Conservation (phyloP, 1,140 invertebrate species). For the Leptestheria dahalacensis region DNA sequence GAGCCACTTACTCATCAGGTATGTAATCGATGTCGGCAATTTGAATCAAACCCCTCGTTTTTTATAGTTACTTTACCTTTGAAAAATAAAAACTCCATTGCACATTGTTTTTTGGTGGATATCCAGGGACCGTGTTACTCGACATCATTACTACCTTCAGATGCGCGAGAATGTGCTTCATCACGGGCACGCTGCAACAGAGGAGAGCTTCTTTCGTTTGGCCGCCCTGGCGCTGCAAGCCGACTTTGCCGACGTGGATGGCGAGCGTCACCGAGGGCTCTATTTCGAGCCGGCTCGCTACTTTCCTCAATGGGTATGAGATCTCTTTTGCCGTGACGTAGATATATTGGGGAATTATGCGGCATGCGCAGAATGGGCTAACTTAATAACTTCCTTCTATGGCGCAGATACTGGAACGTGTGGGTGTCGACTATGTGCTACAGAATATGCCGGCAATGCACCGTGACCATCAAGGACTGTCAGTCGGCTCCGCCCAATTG, state of each 20-base stretch:
- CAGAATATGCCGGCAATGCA: constrained; percentile 43
- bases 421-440: constrained; percentile 43
- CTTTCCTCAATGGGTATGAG: constrained; percentile 51
- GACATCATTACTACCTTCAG: constrained; percentile 86
- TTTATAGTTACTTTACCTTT: constrained; percentile 17
- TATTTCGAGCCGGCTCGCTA: constrained; percentile 49
- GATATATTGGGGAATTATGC: too few relatives aligned
- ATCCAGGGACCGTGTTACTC: constrained; percentile 66
- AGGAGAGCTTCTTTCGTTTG: constrained; percentile 59
- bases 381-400: constrained; percentile 3
- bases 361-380: too few relatives aligned
- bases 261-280: constrained; percentile 29
- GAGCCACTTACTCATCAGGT: constrained; percentile 62
- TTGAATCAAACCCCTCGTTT: constrained; percentile 1
- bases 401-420: constrained; percentile 33
- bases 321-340: not conserved
- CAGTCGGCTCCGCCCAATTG: constrained; percentile 57
- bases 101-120: constrained; percentile 16
- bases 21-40: constrained; percentile 24
- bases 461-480: constrained; percentile 55
- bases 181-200: constrained; percentile 33
- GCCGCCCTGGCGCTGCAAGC: constrained; percentile 78
- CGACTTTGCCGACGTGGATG: constrained; percentile 59
- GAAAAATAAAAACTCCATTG: constrained; percentile 7
- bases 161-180: constrained; percentile 66